Base-by-base conservation (phyloP, 35 echinoderm and acorn worm genomes). In the Apostichopus parvimensis region DNA sequence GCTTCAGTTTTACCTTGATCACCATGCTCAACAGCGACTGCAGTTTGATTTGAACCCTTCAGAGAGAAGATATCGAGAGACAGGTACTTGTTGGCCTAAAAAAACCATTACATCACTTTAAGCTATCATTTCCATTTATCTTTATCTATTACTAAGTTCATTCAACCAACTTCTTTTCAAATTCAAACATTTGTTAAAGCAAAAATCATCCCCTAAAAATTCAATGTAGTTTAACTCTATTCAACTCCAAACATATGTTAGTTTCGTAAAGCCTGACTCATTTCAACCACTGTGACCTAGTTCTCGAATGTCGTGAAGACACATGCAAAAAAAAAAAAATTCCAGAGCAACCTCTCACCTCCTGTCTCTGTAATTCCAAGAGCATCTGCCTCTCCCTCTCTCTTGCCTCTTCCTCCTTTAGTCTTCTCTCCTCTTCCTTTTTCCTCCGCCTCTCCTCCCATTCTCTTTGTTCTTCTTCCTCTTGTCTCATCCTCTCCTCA, bases 381-480 rank as follows among this genome's bases (percentile, higher is more conserved):
- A 96, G 77, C 92, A 94, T 96, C 77, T 86, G 87, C 9, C 93
- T 81, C 55, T 96, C 95, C 73, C 95, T 96, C 61, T 96, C 89
- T 77, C 95, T 96, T 14, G 95, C 95, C 60, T 96, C 95, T 20
- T 87, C 78, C 25, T 96, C 95, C 70, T 87, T 90, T 45, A 53
- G 55, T 65, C 53, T 91, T 17, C 95, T 87, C 88, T 96, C 95
- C 53, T 96, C 95, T 17, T 93, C 92, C 56, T 88, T 90, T 73
- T 96, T 90, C 66, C 92, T 91, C 15, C 95, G 88, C 56, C 93
- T 96, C 70, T 96, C 95, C 76, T 96, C 95, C 95, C 95, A 96
- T 23, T 87, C 89, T 61, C 87, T 86, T 80, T 96, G 78, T 62
- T 83, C 79, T 79, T 91, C 89, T 28, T 91, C 75, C 22, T 92